These are phyloP conservation scores for Ommatoiulus sabulosus DNA, from an alignment of 2,888 invertebrate genomes.

Conservation along the genomic window DNA sequence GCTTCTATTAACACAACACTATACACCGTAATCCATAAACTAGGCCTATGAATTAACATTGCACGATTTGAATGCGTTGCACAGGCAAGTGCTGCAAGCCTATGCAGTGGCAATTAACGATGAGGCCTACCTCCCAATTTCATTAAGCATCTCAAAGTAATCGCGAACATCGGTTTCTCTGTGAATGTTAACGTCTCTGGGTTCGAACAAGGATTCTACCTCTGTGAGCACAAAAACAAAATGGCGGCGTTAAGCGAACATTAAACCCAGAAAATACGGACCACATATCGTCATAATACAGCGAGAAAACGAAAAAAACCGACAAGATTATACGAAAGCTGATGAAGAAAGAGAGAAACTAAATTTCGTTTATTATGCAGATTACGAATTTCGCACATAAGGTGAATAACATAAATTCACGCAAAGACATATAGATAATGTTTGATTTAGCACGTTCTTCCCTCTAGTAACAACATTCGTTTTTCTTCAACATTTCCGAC, in stretches of 20 bases:
- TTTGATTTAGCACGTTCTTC: no score
- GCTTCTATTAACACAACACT: not conserved
- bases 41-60: not conserved
- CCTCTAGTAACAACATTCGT: no score
- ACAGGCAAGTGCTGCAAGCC: not conserved
- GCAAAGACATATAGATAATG: no score
- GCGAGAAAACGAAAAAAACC: not conserved
- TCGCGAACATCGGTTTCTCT: slow-evolving; percentile 87
- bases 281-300: not conserved
- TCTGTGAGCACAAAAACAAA: slow-evolving; percentile 72
- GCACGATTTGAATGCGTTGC: not conserved
- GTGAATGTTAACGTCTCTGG: slow-evolving; percentile 86
- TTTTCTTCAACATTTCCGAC: no score
- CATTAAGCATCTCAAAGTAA: slow-evolving; percentile 85
- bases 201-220: slow-evolving; percentile 88
- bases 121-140: slow-evolving; percentile 85
- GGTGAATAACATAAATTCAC: no score
- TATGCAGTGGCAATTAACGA: not conserved
- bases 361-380: no score
- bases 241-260: slow-evolving; percentile 34
- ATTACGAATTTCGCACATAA: no score
- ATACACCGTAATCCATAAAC: not conserved
- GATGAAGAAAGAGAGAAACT: not conserved
- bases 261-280: not conserved
- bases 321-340: not conserved